A percentile compares a stretch with the other conserved stretches of the same genome.
Evolutionary conservation across 2,888 invertebrate species (phyloP).

Genomic region (Stenodema calcarata): DNA sequence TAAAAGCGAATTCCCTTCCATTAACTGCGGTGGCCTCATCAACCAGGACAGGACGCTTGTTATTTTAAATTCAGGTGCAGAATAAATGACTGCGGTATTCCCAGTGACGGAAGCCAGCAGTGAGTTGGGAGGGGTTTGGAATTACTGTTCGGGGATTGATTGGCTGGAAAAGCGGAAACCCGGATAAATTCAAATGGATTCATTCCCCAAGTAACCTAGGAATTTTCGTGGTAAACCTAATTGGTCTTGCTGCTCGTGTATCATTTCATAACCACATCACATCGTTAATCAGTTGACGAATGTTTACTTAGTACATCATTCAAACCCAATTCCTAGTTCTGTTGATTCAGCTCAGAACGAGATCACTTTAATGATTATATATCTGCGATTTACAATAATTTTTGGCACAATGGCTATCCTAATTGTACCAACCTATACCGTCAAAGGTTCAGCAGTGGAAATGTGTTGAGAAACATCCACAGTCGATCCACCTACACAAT

Average conservation of each 20-base stretch:
- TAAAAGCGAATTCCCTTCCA: background rate
- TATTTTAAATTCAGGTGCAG: conserved; percentile 40
- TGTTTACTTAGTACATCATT: background rate
- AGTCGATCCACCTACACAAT: too few species aligned
- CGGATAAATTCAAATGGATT: conserved; percentile 4
- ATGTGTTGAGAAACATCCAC: too few species aligned
- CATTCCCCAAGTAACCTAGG: background rate
- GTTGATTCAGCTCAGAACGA: too few species aligned
- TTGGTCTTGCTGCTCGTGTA: background rate
- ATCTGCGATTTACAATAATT: too few species aligned
- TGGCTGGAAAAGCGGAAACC: conserved; percentile 1
- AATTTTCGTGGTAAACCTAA: background rate
- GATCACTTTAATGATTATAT: too few species aligned
- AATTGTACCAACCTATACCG: too few species aligned
- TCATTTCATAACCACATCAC: conserved; percentile 4
- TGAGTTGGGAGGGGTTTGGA: background rate
- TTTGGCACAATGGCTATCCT: too few species aligned
- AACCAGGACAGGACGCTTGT: background rate
- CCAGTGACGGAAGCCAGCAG: background rate
- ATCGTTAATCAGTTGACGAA: background rate
- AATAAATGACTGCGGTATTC: conserved; percentile 3
- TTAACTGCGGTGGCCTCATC: background rate
- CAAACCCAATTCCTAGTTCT: background rate
- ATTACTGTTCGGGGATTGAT: conserved; percentile 27
- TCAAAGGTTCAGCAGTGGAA: too few species aligned